Base-by-base conservation (phyloP, 2,888 invertebrate species). In the Ditula angustiorana region DNA sequence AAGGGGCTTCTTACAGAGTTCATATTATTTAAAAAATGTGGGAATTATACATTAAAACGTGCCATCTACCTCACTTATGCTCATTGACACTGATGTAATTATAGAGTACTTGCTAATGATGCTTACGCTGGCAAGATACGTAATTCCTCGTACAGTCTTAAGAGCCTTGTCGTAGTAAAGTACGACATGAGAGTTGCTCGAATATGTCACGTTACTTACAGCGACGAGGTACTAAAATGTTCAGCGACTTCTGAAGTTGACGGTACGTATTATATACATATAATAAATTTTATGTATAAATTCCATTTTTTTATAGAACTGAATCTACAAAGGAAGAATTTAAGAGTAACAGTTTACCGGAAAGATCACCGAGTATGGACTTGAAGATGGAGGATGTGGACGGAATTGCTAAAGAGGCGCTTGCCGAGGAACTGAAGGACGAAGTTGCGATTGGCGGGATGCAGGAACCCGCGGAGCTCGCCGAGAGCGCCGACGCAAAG, bases 311-410 rank as follows among this genome's bases (percentile, higher is more conserved):
- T 53, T 53, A 19, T 30, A 64, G 64, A 26, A 35, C 59, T 46
- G 58, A 64, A 2, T 79, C 83, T n/a, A 73, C 81, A 3, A 90
- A 86, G 75, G 87, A 85, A 13, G 85, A 83, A 8, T 71, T 68
- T 77, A 64, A 85, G 67, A 78, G 81, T 58, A 70, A 73, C 19
- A 72, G 69, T 2, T 52, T 71, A 63, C 69, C 76, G 3, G 76
- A 72, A 47, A 70, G 71, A 33, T 86, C 85, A 56, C 64, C 70
- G 2, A 69, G 74, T 2, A 66, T 73, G 10, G 83, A 83, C 61
- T 66, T 75, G 3, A 77, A 74, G 26, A 61, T 56, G 23, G 55
- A 52, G 19, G 53, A 61, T 5, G 61, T 52, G 13, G 73, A 73
- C 19, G 66, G 67, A 3, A 64, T 55, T 16, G 60, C 68, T 16